These are phyloP conservation scores for Laticauda laticaudata DNA, from an alignment of 2,113 vertebrate genomes.

Conservation along the genomic window DNA sequence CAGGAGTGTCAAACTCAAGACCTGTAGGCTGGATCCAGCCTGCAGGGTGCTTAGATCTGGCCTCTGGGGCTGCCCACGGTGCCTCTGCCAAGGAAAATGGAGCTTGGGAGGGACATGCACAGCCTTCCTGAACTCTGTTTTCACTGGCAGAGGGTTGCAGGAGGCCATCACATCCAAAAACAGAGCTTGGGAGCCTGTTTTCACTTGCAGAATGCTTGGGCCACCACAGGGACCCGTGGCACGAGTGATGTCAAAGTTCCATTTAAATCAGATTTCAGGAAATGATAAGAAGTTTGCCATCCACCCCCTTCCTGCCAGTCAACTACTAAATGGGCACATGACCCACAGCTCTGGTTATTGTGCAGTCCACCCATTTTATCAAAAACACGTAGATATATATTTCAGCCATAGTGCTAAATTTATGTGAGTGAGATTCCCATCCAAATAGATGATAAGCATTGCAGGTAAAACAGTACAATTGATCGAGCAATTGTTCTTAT, in stretches of 20 bases:
- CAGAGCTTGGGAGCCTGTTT: too few species aligned
- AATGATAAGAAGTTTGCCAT: background rate
- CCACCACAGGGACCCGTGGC: too few species aligned
- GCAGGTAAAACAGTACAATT: background rate
- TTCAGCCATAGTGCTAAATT: background rate
- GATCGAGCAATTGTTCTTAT: background rate
- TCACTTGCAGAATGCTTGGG: too few species aligned
- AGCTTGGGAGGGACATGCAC: too few species aligned
- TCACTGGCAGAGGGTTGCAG: too few species aligned
- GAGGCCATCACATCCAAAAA: too few species aligned
- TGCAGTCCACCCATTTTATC: background rate
- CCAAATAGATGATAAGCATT: background rate
- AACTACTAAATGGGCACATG: background rate
- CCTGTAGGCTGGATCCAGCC: too few species aligned
- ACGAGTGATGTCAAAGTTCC: background rate
- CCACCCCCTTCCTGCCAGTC: background rate
- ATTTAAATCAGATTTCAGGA: background rate
- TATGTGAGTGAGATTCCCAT: fast-evolving
- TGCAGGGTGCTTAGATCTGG: too few species aligned
- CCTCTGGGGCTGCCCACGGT: too few species aligned
- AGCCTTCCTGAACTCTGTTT: too few species aligned
- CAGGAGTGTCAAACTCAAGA: too few species aligned
- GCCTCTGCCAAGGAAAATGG: too few species aligned
- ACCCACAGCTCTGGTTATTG: background rate
- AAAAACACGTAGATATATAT: background rate